Conservation (phyloP, 2,797 vertebrate species). For the Diceros bicornis region DNA sequence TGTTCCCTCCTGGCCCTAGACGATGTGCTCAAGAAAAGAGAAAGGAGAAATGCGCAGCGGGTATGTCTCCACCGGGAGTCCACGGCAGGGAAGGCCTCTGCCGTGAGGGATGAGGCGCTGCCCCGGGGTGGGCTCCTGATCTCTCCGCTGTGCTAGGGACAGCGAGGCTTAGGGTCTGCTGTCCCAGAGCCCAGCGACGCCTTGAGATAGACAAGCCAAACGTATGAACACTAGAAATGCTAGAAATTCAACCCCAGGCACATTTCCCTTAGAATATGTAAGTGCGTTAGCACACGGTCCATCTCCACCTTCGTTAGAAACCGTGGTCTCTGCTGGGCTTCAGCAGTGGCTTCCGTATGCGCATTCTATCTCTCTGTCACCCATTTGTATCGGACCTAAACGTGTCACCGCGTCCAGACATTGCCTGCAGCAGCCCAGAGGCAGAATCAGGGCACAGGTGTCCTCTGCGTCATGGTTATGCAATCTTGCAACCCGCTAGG, state of each 20-base stretch:
- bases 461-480: neutral
- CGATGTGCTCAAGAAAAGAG: accelerated
- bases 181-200: neutral
- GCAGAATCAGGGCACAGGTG: neutral
- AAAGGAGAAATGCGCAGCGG: accelerated
- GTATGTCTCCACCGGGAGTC: no score
- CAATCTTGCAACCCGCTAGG: neutral
- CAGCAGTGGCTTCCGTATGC: neutral
- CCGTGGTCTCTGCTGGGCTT: neutral
- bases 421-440: neutral
- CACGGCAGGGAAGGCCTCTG: no score
- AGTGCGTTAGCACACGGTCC: neutral
- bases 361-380: neutral
- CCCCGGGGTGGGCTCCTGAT: neutral
- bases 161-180: accelerated
- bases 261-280: slow-evolving; percentile 52
- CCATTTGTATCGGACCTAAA: neutral
- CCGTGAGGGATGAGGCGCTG: no score
- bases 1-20: neutral
- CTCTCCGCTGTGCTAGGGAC: neutral
- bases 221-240: neutral
- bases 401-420: accelerated
- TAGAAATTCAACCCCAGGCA: slow-evolving; percentile 11
- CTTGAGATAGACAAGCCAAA: neutral
- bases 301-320: neutral